phyloP scores from a whole-genome alignment of 2,113 vertebrate species.

The Catagonus wagneri region DNA sequence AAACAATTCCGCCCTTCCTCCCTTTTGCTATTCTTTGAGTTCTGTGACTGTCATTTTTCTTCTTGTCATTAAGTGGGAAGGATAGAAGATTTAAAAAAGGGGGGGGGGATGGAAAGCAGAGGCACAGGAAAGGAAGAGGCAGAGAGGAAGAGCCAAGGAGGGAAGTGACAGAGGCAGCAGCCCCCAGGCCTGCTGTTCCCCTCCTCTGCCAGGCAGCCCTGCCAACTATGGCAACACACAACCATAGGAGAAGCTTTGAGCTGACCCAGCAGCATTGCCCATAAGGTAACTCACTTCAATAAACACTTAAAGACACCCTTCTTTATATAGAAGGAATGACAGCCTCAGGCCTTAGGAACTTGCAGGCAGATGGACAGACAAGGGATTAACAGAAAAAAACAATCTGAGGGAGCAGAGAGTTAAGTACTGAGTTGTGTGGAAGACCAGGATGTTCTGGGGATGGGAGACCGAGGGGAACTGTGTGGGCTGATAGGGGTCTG shows the following conservation, averaged over 20 bases:
- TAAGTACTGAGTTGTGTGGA: background rate
- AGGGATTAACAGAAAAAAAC: constrained; percentile 14
- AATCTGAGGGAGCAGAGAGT: background rate
- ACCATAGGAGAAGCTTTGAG: background rate
- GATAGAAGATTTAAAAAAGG: background rate
- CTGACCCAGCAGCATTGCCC: background rate
- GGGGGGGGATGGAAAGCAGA: constrained; percentile 29
- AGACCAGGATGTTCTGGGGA: background rate
- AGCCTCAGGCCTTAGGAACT: background rate
- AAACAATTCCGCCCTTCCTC: background rate
- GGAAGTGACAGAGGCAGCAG: constrained; percentile 18
- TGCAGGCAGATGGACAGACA: background rate
- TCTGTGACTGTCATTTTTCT: constrained; percentile 23
- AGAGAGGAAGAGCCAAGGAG: constrained; percentile 37
- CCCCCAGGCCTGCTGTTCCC: constrained; percentile 58
- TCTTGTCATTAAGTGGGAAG: constrained; percentile 23
- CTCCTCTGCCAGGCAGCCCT: background rate
- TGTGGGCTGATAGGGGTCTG: background rate
- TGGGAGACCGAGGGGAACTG: background rate
- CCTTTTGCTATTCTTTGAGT: background rate
- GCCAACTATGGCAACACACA: background rate
- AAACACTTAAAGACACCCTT: background rate
- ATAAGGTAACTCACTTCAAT: background rate
- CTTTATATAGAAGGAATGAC: background rate
- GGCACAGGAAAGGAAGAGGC: constrained; percentile 32